These are phyloP conservation scores for Oncorhynchus masou DNA, from an alignment of 2,113 vertebrate genomes.

Conservation along the genomic window DNA sequence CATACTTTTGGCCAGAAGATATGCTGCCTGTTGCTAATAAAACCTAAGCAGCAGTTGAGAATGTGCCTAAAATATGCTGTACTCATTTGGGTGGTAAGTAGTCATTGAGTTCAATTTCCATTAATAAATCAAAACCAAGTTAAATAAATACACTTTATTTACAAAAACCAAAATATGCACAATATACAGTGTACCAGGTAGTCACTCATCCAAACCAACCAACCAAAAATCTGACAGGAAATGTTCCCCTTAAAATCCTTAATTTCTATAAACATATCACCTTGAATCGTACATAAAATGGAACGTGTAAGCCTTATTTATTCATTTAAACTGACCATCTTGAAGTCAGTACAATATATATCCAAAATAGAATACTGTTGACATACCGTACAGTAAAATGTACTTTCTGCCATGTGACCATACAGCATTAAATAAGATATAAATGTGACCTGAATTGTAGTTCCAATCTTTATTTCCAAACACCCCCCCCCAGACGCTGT, in stretches of 20 bases:
- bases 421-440: not conserved
- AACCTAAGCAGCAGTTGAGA: too few species aligned
- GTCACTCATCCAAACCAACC: not conserved
- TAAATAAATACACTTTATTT: conserved; percentile 73
- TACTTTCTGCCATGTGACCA: not conserved
- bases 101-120: not conserved
- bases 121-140: not conserved
- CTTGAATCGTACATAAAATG: not conserved
- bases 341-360: not conserved
- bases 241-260: not conserved
- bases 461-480: not conserved
- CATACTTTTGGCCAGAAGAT: not conserved
- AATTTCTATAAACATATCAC: conserved; percentile 23
- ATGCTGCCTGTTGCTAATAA: too few species aligned
- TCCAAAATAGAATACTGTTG: not conserved
- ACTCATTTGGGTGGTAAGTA: too few species aligned
- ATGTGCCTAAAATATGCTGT: too few species aligned
- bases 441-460: not conserved
- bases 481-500: not conserved
- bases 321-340: not conserved
- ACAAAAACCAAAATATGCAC: conserved; percentile 52
- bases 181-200: conserved; percentile 41
- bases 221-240: not conserved
- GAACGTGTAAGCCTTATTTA: not conserved
- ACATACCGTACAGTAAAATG: not conserved